phyloP scores from a whole-genome alignment of 1,140 invertebrate species.

The Uloborus diversus region DNA sequence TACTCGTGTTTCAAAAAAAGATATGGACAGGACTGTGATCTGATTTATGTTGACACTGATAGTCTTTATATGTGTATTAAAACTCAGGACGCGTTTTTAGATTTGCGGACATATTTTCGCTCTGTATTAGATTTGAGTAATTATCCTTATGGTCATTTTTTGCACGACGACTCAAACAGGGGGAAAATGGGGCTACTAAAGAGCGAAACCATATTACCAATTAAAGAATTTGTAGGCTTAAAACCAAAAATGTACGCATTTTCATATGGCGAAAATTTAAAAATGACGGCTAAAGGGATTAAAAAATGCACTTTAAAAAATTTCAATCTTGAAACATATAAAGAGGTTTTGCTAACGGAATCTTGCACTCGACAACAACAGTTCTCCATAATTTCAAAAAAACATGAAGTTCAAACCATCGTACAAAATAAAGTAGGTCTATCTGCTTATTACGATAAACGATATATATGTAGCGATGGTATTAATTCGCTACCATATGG shows the following conservation, averaged over 20 bases:
- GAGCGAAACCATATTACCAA: not conserved
- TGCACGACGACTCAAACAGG: not conserved
- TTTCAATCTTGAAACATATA: not conserved
- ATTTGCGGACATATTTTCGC: not conserved
- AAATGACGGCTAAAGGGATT: slow-evolving; percentile 22
- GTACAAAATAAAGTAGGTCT: not conserved
- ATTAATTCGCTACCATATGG: no score
- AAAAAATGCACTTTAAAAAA: not conserved
- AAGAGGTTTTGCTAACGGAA: not conserved
- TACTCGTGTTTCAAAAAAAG: not conserved
- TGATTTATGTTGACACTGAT: slow-evolving; percentile 11
- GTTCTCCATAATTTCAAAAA: not conserved
- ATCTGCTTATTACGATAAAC: slow-evolving; percentile 4
- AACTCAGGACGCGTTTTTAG: not conserved
- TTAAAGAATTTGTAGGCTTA: slow-evolving; percentile 11
- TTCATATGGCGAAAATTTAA: not conserved
- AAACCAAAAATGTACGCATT: slow-evolving; percentile 21
- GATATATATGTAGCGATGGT: no score
- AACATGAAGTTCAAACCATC: not conserved
- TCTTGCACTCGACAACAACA: not conserved
- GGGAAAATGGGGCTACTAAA: slow-evolving; percentile 12
- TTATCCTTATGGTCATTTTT: not conserved
- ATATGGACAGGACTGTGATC: not conserved
- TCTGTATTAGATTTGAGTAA: slow-evolving; percentile 5
- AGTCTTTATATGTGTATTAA: not conserved